Conservation (phyloP, 1,140 invertebrate species). For the Antheraea pernyi region DNA sequence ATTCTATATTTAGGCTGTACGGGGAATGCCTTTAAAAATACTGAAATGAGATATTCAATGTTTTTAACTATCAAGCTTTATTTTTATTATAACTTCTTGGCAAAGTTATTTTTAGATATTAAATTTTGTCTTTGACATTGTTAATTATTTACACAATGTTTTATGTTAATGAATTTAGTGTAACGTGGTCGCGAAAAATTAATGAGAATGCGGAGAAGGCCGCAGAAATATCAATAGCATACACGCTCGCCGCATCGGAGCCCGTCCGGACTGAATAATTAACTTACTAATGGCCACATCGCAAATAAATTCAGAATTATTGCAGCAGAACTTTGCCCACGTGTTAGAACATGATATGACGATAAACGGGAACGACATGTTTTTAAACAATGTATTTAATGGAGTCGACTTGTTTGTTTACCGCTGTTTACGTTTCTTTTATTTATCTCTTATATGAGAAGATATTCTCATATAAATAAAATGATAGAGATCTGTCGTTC, state of each 20-base stretch:
- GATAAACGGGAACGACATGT: slow-evolving; percentile 8
- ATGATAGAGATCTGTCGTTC: too few relatives aligned
- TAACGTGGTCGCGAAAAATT: background rate
- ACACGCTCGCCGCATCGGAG: slow-evolving; percentile 37
- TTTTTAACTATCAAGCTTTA: too few relatives aligned
- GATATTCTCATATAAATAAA: too few relatives aligned
- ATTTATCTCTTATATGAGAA: too few relatives aligned
- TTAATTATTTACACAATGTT: too few relatives aligned
- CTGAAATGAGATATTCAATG: too few relatives aligned
- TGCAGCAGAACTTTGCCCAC: slow-evolving; percentile 42
- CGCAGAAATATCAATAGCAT: slow-evolving; percentile 37
- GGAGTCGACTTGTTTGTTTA: background rate
- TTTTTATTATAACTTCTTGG: too few relatives aligned
- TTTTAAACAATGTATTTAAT: background rate
- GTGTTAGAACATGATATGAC: slow-evolving; percentile 34
- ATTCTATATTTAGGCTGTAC: too few relatives aligned
- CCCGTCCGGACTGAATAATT: slow-evolving; percentile 65
- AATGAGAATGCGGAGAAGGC: slow-evolving; percentile 20
- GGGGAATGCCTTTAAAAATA: too few relatives aligned
- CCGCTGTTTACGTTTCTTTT: too few relatives aligned
- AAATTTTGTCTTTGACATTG: too few relatives aligned
- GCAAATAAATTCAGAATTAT: slow-evolving; percentile 75
- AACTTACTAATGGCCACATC: slow-evolving; percentile 68
- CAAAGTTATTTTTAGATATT: too few relatives aligned
- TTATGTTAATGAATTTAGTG: background rate